Evolutionary conservation across 1,140 invertebrate species (phyloP).

Genomic region (Zaprionus inermis): DNA sequence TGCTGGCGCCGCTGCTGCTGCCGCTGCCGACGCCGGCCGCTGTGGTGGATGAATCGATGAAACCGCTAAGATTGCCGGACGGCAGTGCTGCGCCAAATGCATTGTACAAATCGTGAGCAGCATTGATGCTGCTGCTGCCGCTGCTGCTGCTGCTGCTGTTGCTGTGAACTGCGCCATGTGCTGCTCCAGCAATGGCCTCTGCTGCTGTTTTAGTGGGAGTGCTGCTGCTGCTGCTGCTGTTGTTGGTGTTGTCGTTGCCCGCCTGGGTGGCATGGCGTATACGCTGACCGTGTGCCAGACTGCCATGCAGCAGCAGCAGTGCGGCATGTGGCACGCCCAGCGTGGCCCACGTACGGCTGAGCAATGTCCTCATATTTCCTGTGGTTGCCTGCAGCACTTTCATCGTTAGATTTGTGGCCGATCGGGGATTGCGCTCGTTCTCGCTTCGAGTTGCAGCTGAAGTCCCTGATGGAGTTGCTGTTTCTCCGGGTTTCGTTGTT

Average conservation of each 20-base stretch:
- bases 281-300: slow-evolving; percentile 45
- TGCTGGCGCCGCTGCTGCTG: not conserved
- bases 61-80: slow-evolving; percentile 57
- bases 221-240: not conserved
- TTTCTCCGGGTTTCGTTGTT: not conserved
- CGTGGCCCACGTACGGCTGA: slow-evolving; percentile 53
- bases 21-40: slow-evolving; percentile 43
- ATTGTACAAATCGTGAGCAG: slow-evolving; percentile 35
- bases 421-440: slow-evolving; percentile 14
- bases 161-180: not conserved
- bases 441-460: not conserved
- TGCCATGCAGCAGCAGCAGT: slow-evolving; percentile 52
- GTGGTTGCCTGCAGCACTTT: slow-evolving; percentile 62
- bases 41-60: slow-evolving; percentile 68
- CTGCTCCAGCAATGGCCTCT: too few relatives aligned
- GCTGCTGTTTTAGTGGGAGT: not conserved
- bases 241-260: not conserved
- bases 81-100: slow-evolving; percentile 33
- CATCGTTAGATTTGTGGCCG: slow-evolving; percentile 54
- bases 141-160: not conserved
- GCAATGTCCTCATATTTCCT: slow-evolving; percentile 57
- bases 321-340: slow-evolving; percentile 35
- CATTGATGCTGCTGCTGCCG: not conserved
- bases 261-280: slow-evolving; percentile 29
- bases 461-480: not conserved